Evolutionary conservation across 1,140 invertebrate genomes (phyloP).

Genomic region (Rhyzopertha dominica): DNA sequence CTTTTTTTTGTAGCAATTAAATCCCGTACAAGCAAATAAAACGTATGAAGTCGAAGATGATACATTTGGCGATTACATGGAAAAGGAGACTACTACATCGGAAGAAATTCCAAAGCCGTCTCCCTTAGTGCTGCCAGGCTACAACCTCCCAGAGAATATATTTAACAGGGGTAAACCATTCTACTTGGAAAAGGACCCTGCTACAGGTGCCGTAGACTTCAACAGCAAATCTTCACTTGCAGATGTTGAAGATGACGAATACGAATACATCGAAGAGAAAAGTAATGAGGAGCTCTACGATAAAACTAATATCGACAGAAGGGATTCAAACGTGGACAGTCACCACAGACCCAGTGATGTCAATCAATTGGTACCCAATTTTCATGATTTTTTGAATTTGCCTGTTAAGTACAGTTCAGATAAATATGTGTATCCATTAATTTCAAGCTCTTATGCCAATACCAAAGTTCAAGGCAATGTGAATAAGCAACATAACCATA

Average conservation of each 20-base stretch:
- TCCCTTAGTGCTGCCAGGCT: conserved; percentile 38
- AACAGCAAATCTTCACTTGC: conserved; percentile 51
- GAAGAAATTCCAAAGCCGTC: conserved; percentile 43
- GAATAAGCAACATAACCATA: conserved; percentile 59
- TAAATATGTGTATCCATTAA: conserved; percentile 61
- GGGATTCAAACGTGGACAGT: conserved; percentile 43
- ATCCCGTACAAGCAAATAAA: too few species aligned
- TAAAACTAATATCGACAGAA: conserved; percentile 45
- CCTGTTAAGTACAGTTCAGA: conserved; percentile 62
- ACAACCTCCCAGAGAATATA: conserved; percentile 43
- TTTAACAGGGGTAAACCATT: conserved; percentile 68
- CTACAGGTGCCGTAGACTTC: conserved; percentile 61
- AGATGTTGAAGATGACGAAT: conserved; percentile 32
- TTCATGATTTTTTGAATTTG: conserved; percentile 66
- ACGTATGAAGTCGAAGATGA: too few species aligned
- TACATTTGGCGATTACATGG: too few species aligned
- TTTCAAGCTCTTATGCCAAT: conserved; percentile 67
- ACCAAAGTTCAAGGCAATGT: conserved; percentile 65
- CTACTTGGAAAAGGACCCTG: conserved; percentile 61
- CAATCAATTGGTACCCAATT: conserved; percentile 55
- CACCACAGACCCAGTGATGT: conserved; percentile 50
- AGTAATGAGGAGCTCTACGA: conserved; percentile 34
- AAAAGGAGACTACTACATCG: too few species aligned
- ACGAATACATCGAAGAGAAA: conserved; percentile 36
- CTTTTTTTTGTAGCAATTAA: too few species aligned